phyloP scores from a whole-genome alignment of 2,113 vertebrate species.

The Panurus biarmicus region DNA sequence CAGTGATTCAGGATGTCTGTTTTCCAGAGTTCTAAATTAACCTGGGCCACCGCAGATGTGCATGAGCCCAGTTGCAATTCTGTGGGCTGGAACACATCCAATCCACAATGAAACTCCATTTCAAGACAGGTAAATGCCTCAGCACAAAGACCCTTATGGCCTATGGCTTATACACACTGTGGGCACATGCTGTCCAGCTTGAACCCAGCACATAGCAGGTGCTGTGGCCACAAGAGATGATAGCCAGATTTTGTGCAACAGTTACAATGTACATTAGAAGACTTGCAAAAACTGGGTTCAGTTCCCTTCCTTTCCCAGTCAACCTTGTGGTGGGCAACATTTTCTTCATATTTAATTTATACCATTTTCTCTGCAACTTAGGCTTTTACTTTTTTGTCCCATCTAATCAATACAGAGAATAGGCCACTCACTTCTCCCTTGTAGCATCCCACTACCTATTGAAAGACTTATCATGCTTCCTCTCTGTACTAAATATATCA shows the following conservation, averaged over 20 bases:
- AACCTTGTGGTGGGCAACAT: neutral
- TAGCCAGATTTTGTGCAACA: neutral
- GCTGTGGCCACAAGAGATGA: neutral
- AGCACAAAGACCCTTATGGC: neutral
- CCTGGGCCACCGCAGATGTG: rapidly evolving
- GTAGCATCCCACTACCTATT: neutral
- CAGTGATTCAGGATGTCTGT: neutral
- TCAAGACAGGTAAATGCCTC: neutral
- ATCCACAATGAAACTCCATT: neutral
- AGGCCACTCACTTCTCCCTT: neutral
- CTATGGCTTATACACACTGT: rapidly evolving
- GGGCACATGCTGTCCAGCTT: neutral
- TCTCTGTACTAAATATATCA: neutral
- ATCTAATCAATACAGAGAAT: neutral
- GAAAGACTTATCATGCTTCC: neutral
- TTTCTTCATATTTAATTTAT: neutral
- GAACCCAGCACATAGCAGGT: neutral
- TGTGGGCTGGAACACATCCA: neutral
- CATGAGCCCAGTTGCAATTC: neutral
- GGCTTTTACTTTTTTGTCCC: neutral
- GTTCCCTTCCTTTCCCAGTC: neutral
- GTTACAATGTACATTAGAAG: neutral
- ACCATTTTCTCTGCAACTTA: neutral
- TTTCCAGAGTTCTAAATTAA: neutral
- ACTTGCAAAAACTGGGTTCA: neutral